Evolutionary conservation across 2,113 vertebrate genomes (phyloP), one percentile per base, ranked within the genome.

Genomic region (Sorex fumeus): DNA sequence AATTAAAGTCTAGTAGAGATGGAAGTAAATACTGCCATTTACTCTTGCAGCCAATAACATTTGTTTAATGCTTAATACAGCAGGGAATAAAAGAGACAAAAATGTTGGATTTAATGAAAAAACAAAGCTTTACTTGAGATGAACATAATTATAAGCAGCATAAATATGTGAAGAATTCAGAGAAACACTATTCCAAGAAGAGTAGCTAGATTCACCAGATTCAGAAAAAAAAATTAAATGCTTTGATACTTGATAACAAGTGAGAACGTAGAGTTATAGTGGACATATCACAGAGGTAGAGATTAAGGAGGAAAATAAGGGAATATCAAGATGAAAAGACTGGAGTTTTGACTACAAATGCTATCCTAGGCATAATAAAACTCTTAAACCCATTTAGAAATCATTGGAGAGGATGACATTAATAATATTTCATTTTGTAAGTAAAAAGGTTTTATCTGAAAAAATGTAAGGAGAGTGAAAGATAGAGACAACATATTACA

Each of bases 11-110:
- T 66, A 60, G 60, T 69, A 72, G 25, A 85, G n/a, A 34, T 62
- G 4, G 60, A 25, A 91, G 34, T 72, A 93, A 92, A 94, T 76
- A 84, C 79, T 90, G 21, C 43, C 79, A 80, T 50, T 91, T 45
- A 70, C 57, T 85, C 1, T 77, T 23, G 80, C 60, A 72, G 10
- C 30, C 62, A 90, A 12, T 69, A 76, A 71, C 74, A 76, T 92
- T 90, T 95, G 66, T 32, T 57, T 30, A 86, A 78, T 12, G 25
- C 25, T 21, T 88, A 84, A 80, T 57, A 84, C 6, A 91, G 16
- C 25, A 75, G 32, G 89, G 72, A 70, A 84, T 60, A 84, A 84
- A 89, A 57, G 57, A 16, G 3, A 60, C 57, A 60, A 60, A 60
- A 60, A 16, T 60, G 21, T 13, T 60, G 57, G 21, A 57, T 11